Percentiles rank a stretch among this genome's conserved stretches.
Conservation (phyloP, 2,888 invertebrate genomes). For the Folsomia manolachei region DNA sequence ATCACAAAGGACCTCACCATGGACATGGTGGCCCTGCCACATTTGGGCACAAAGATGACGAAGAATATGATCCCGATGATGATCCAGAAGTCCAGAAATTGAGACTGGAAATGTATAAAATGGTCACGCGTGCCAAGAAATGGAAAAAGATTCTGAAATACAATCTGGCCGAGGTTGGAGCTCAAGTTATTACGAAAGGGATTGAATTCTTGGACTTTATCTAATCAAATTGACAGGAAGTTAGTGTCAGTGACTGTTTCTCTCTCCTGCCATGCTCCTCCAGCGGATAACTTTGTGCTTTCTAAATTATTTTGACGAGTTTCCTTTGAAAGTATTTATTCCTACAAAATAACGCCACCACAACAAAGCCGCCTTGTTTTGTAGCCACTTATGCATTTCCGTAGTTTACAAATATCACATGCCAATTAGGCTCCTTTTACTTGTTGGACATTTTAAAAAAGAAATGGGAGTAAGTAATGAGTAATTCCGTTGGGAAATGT, state of each 20-base stretch:
- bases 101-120: constrained; percentile 47
- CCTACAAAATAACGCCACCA: background rate
- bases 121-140: constrained; percentile 45
- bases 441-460: no score
- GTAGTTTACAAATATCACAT: no score
- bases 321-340: no score
- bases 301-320: background rate
- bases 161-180: constrained; percentile 48
- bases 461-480: no score
- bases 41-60: constrained; percentile 13
- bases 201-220: constrained; percentile 49
- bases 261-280: no score
- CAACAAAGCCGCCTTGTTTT: background rate
- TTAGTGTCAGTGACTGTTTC: constrained; percentile 19
- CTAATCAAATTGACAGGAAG: constrained; percentile 16
- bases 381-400: no score
- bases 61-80: constrained; percentile 49
- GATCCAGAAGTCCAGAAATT: constrained; percentile 50
- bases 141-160: constrained; percentile 50
- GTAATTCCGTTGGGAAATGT: background rate
- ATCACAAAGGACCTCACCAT: background rate
- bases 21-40: constrained; percentile 33
- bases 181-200: constrained; percentile 45
- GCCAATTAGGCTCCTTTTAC: no score
- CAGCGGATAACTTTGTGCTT: background rate